Percentiles rank a stretch among this genome's conserved stretches.
These are phyloP conservation scores for Planococcus citri DNA, from an alignment of 1,140 invertebrate species.

Conservation along the genomic window DNA sequence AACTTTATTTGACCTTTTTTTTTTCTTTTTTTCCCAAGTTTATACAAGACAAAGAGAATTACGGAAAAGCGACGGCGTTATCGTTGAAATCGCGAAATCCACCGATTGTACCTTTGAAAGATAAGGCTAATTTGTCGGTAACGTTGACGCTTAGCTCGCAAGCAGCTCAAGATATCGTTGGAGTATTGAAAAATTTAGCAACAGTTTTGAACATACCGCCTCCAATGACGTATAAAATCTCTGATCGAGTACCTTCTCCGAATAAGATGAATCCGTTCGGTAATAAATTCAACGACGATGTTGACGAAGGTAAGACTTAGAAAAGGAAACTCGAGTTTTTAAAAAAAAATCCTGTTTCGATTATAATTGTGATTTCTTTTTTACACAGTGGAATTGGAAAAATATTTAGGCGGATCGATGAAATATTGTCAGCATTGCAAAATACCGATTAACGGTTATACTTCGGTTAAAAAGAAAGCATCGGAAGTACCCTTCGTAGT, in stretches of 20 bases:
- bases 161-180: conserved; percentile 82
- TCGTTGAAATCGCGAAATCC: conserved; percentile 30
- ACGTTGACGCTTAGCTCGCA: conserved; percentile 79
- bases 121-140: conserved; percentile 77
- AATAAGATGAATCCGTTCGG: conserved; percentile 67
- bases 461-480: conserved; percentile 59
- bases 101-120: conserved; percentile 47
- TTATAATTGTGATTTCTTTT: conserved; percentile 33
- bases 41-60: conserved; percentile 30
- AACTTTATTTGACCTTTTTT: background rate
- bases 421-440: conserved; percentile 88
- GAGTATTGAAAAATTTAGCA: conserved; percentile 76
- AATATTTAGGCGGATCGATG: conserved; percentile 71
- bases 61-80: conserved; percentile 24
- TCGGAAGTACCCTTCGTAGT: conserved; percentile 62
- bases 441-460: conserved; percentile 68
- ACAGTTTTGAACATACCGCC: conserved; percentile 81
- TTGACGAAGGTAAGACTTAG: conserved; percentile 48
- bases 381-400: conserved; percentile 75
- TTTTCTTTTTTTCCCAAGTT: background rate
- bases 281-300: conserved; percentile 69
- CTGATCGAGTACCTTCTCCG: conserved; percentile 62
- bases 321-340: background rate
- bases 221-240: conserved; percentile 70
- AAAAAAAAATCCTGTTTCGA: background rate